Evolutionary conservation across 2,113 vertebrate genomes (phyloP).

Genomic region (Myanophis thanlyinensis): DNA sequence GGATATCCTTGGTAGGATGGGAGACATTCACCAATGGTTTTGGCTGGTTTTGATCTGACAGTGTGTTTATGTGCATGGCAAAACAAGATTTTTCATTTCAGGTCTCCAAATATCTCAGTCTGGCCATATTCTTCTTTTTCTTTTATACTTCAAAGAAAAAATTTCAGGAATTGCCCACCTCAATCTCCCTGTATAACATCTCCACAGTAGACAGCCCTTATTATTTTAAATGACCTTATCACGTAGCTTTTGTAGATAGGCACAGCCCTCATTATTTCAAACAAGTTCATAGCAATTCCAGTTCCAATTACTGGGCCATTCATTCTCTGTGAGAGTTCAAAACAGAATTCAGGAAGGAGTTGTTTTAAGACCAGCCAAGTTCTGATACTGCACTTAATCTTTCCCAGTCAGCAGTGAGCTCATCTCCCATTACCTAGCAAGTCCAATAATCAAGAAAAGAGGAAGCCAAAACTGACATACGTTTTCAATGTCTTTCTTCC

Average conservation of each 20-base stretch:
- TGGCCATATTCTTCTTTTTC: neutral
- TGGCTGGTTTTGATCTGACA: neutral
- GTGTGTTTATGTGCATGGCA: neutral
- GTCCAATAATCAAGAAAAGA: constrained; percentile 61
- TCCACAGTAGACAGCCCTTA: neutral
- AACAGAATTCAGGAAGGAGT: constrained; percentile 54
- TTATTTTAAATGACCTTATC: neutral
- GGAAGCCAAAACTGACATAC: constrained; percentile 37
- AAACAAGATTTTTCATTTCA: neutral
- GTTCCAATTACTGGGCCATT: constrained; percentile 56
- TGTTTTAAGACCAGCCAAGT: constrained; percentile 61
- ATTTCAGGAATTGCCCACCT: neutral
- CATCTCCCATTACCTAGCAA: constrained; percentile 61
- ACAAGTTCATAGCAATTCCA: constrained; percentile 49
- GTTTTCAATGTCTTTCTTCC: constrained; percentile 38
- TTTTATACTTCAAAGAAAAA: neutral
- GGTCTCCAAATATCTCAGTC: neutral
- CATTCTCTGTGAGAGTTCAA: constrained; percentile 55
- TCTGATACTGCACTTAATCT: constrained; percentile 65
- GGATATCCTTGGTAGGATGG: neutral
- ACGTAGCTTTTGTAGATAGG: neutral
- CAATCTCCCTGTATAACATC: neutral
- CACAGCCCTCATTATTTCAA: constrained; percentile 49
- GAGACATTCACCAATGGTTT: neutral
- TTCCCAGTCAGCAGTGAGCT: constrained; percentile 62